Percentiles rank a stretch among this genome's conserved stretches.
Evolutionary conservation across 2,797 vertebrate genomes (phyloP).

Genomic region (Australoheros facetus): DNA sequence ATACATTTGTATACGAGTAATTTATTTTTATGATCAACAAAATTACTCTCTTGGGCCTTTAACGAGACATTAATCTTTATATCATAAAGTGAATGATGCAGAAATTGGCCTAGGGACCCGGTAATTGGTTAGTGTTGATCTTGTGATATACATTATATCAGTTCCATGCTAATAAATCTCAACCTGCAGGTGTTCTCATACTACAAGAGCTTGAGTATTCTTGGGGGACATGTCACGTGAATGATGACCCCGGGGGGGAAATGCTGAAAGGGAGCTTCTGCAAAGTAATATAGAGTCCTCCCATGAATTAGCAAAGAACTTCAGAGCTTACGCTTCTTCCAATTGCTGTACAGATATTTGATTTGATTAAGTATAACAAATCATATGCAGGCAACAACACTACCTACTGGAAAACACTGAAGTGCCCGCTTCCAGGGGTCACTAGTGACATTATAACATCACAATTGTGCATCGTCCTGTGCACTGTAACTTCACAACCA

Average conservation of each 20-base stretch:
- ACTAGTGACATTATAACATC: conserved; percentile 18
- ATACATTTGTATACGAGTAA: not conserved
- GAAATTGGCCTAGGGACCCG: conserved; percentile 18
- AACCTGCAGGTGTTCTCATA: conserved; percentile 36
- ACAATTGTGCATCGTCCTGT: not conserved
- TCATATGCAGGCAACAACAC: conserved; percentile 58
- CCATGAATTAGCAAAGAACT: conserved; percentile 39
- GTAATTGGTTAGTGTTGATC: conserved; percentile 68
- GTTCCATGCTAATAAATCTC: conserved; percentile 73
- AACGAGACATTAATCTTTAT: conserved; percentile 50
- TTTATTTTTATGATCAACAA: conserved; percentile 18
- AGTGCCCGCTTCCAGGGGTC: conserved; percentile 17
- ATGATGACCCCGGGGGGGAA: conserved; percentile 58
- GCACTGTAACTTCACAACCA: not conserved
- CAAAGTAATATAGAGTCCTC: conserved; percentile 54
- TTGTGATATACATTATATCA: conserved; percentile 68
- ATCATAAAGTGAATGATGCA: conserved; percentile 50
- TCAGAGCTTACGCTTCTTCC: conserved; percentile 44
- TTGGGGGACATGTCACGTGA: conserved; percentile 62
- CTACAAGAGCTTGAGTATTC: conserved; percentile 56
- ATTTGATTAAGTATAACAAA: conserved; percentile 64
- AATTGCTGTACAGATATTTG: conserved; percentile 75
- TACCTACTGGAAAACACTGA: conserved; percentile 33
- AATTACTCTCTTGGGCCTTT: conserved; percentile 37
- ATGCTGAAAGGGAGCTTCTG: conserved; percentile 55